Conservation (phyloP, 2,797 vertebrate genomes). For the Macropodus opercularis region DNA sequence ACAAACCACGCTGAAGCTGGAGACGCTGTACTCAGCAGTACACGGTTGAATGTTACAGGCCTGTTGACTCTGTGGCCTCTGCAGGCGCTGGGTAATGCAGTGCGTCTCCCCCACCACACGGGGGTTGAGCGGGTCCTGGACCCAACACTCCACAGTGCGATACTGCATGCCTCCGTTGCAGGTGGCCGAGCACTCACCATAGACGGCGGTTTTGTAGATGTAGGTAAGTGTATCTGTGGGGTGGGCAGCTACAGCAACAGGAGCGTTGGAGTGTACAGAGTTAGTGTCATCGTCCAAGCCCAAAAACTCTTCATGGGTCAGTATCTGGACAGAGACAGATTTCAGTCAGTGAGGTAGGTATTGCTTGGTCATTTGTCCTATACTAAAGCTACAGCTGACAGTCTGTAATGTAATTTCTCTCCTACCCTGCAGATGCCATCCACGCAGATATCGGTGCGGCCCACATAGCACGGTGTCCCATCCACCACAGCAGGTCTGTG, state of each 20-base stretch:
- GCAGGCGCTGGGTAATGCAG: slow-evolving; percentile 78
- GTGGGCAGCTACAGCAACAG: slow-evolving; percentile 28
- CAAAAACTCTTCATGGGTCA: slow-evolving; percentile 82
- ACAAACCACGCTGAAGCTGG: slow-evolving; percentile 77
- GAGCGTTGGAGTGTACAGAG: slow-evolving; percentile 23
- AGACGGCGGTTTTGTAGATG: slow-evolving; percentile 82
- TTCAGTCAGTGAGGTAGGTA: neutral
- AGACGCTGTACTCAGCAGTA: slow-evolving; percentile 78
- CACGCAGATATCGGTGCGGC: slow-evolving; percentile 87
- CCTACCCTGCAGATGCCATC: slow-evolving; percentile 88
- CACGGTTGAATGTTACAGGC: slow-evolving; percentile 86
- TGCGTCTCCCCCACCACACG: slow-evolving; percentile 76
- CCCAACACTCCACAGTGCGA: slow-evolving; percentile 85
- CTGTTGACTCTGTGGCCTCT: slow-evolving; percentile 80
- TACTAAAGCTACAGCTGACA: no score
- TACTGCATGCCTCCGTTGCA: slow-evolving; percentile 88
- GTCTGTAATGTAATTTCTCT: slow-evolving; percentile 5
- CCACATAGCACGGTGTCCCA: slow-evolving; percentile 90
- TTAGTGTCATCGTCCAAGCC: slow-evolving; percentile 80
- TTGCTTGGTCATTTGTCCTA: no score
- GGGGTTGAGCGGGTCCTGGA: slow-evolving; percentile 68
- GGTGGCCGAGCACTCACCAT: slow-evolving; percentile 83
- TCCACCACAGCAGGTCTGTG: slow-evolving; percentile 87
- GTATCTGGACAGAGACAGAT: slow-evolving; percentile 71
- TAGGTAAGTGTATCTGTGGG: slow-evolving; percentile 49